A percentile compares a stretch with the other conserved stretches of the same genome.
These are phyloP conservation scores for Falco peregrinus DNA, from an alignment of 2,797 vertebrate genomes.

Conservation along the genomic window DNA sequence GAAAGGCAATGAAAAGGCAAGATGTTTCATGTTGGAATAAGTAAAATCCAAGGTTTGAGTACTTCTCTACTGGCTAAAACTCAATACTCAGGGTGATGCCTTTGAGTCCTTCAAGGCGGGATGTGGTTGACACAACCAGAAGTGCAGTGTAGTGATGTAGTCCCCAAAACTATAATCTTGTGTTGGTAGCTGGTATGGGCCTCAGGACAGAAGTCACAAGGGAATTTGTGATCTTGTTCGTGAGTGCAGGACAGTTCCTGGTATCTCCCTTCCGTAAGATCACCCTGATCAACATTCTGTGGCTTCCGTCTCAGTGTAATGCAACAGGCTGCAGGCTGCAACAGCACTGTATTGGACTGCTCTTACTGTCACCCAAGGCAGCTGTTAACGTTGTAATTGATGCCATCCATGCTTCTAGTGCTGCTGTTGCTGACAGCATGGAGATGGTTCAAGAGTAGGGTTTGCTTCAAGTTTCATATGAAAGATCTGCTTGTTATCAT, in stretches of 20 bases:
- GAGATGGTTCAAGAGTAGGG: not conserved
- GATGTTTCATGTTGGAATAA: not conserved
- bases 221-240: not conserved
- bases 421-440: not conserved
- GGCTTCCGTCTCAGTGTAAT: not conserved
- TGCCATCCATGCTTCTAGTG: not conserved
- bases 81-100: rapidly evolving
- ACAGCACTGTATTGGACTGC: not conserved
- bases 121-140: not conserved
- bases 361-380: not conserved
- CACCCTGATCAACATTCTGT: not conserved
- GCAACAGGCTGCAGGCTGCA: not conserved
- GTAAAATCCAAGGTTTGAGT: not conserved
- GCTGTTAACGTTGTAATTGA: not conserved
- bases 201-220: not conserved
- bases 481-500: not conserved
- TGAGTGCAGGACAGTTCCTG: not conserved
- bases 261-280: not conserved
- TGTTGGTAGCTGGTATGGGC: not conserved
- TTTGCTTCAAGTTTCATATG: not conserved
- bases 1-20: not conserved
- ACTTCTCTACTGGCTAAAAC: not conserved
- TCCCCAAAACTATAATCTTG: not conserved
- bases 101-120: not conserved
- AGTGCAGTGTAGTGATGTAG: rapidly evolving